Evolutionary conservation across 2,888 invertebrate species (phyloP).

Genomic region (Xestia c-nigrum): DNA sequence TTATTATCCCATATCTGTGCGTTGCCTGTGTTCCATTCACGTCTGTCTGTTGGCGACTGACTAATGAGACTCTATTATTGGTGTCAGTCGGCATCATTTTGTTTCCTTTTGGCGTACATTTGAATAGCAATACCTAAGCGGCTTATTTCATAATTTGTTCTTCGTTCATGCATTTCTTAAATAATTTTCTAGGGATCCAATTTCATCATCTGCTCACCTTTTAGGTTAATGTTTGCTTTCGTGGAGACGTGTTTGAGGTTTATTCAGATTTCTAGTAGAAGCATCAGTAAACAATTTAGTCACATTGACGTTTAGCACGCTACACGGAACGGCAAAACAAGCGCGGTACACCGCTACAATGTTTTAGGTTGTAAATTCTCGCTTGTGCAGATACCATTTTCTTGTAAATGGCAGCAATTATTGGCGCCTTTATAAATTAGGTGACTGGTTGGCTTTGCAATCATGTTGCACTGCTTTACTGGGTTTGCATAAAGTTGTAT

Average conservation of each 20-base stretch:
- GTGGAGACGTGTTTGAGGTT: background rate
- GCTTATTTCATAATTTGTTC: background rate
- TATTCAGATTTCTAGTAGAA: background rate
- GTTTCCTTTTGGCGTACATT: conserved; percentile 66
- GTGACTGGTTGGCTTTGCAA: conserved; percentile 33
- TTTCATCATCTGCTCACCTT: background rate
- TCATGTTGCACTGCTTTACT: conserved; percentile 17
- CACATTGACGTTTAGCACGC: conserved; percentile 7
- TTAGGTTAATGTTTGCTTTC: background rate
- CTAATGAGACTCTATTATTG: conserved; percentile 68
- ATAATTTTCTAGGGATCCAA: background rate
- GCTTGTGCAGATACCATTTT: conserved; percentile 27
- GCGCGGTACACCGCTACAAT: conserved; percentile 4
- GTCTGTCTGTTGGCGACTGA: conserved; percentile 59
- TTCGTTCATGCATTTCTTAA: background rate
- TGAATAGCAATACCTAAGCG: too few relatives aligned
- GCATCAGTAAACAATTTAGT: conserved; percentile 1
- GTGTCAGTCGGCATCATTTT: conserved; percentile 57
- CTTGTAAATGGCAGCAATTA: conserved; percentile 40
- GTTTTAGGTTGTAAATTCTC: conserved; percentile 29
- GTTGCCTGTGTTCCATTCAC: conserved; percentile 56
- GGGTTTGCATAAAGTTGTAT: conserved; percentile 32
- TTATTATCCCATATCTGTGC: conserved; percentile 52
- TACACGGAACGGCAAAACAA: background rate
- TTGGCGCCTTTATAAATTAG: conserved; percentile 46